Conservation (phyloP, 2,113 vertebrate genomes). For the Gobiocypris rarus region DNA sequence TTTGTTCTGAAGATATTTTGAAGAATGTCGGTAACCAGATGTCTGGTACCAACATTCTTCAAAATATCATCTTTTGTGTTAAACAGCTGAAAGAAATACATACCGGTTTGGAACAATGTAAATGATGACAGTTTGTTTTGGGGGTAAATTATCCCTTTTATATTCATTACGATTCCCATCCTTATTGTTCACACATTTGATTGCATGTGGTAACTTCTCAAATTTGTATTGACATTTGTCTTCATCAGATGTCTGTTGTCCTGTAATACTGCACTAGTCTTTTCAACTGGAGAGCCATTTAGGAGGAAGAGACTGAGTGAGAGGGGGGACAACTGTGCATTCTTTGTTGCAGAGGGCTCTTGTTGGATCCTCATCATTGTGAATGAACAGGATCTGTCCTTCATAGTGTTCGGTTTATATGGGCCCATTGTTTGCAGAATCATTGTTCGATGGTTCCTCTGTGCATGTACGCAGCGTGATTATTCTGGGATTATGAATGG, state of each 20-base stretch:
- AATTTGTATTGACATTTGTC: neutral
- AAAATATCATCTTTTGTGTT: no score
- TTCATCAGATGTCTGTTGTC: neutral
- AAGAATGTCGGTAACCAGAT: no score
- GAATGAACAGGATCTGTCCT: conserved; percentile 28
- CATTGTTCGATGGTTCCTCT: conserved; percentile 53
- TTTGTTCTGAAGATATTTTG: no score
- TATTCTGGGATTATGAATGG: conserved; percentile 44
- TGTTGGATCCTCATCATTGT: conserved; percentile 29
- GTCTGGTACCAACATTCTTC: no score
- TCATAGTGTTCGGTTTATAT: conserved; percentile 27
- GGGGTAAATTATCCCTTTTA: neutral
- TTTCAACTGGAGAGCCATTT: conserved; percentile 14
- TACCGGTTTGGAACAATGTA: no score
- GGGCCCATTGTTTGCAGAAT: conserved; percentile 44
- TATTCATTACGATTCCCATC: neutral
- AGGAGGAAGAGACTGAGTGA: neutral
- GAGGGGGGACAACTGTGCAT: neutral
- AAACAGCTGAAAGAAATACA: no score
- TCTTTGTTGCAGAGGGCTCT: conserved; percentile 11
- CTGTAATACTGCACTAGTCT: conserved; percentile 1
- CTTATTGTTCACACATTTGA: neutral
- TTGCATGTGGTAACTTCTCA: neutral
- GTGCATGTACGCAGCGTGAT: conserved; percentile 10
- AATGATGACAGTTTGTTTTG: no score